phyloP scores from a whole-genome alignment of 2,113 vertebrate species.

The Lanius ludovicianus region DNA sequence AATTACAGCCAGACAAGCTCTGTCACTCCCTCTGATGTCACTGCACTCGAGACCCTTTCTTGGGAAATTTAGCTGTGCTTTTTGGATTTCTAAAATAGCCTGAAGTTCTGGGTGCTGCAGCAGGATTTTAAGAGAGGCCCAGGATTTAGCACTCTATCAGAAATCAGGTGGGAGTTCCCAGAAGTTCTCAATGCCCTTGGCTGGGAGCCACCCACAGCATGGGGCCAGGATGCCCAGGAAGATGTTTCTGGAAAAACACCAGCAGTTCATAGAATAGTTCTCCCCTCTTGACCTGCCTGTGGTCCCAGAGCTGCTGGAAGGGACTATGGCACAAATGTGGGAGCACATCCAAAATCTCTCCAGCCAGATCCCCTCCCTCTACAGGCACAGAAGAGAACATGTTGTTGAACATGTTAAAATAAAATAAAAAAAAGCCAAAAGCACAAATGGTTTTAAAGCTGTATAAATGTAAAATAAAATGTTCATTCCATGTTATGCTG shows the following conservation, averaged over 20 bases:
- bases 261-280: background rate
- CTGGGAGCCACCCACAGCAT: background rate
- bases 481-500: slow-evolving; percentile 21
- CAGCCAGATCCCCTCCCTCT: background rate
- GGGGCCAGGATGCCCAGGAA: background rate
- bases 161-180: background rate
- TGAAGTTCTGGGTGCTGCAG: background rate
- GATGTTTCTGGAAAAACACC: background rate
- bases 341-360: background rate
- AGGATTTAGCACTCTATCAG: background rate
- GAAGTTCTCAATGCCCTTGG: background rate
- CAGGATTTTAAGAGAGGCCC: background rate
- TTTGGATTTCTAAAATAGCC: background rate
- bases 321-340: background rate
- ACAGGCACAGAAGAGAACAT: fast-evolving
- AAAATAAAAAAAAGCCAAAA: background rate
- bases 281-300: background rate
- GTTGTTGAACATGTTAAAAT: background rate
- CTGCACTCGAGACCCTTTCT: fast-evolving
- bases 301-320: background rate
- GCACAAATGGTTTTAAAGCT: slow-evolving; percentile 18
- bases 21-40: background rate
- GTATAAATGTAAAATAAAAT: slow-evolving; percentile 29
- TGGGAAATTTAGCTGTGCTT: background rate
- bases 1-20: background rate